Percentiles rank a stretch among this genome's conserved stretches.
These are phyloP conservation scores for Glomeris maerens DNA, from an alignment of 1,140 invertebrate species.

Conservation along the genomic window DNA sequence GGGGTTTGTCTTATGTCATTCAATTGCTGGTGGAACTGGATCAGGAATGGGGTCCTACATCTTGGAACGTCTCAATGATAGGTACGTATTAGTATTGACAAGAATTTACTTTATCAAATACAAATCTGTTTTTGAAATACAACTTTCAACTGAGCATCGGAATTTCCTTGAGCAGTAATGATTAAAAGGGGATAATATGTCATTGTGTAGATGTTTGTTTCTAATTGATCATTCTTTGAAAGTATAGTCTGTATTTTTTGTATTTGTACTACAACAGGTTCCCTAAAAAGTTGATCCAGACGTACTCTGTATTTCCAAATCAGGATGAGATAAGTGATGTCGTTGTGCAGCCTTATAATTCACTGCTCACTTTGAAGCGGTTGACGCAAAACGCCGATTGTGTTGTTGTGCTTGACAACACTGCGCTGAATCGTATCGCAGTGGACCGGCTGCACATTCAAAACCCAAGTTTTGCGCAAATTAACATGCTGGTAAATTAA, in stretches of 20 bases:
- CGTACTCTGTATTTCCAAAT: constrained; percentile 98
- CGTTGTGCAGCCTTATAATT: constrained; percentile 98
- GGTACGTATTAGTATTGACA: constrained; percentile 9
- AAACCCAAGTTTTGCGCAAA: constrained; percentile 91
- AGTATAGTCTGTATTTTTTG: neutral
- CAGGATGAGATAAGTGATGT: constrained; percentile 93
- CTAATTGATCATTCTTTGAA: neutral
- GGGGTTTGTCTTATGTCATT: constrained; percentile 98
- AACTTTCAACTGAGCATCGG: no score
- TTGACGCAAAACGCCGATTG: constrained; percentile 93
- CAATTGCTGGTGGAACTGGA: constrained; percentile 95
- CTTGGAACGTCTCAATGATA: constrained; percentile 40
- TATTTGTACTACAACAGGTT: constrained; percentile 81
- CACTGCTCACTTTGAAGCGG: constrained; percentile 82
- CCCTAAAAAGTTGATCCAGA: constrained; percentile 95
- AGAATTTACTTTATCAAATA: neutral
- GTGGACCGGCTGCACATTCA: constrained; percentile 86
- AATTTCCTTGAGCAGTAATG: no score
- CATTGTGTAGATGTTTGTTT: neutral
- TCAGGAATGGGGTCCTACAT: constrained; percentile 61
- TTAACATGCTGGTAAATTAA: constrained; percentile 74
- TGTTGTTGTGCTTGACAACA: constrained; percentile 58
- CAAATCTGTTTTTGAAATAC: no score
- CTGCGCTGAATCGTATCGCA: constrained; percentile 62
- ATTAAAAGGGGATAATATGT: no score